Evolutionary conservation across 2,797 vertebrate genomes (phyloP).

Genomic region (Acridotheres tristis): DNA sequence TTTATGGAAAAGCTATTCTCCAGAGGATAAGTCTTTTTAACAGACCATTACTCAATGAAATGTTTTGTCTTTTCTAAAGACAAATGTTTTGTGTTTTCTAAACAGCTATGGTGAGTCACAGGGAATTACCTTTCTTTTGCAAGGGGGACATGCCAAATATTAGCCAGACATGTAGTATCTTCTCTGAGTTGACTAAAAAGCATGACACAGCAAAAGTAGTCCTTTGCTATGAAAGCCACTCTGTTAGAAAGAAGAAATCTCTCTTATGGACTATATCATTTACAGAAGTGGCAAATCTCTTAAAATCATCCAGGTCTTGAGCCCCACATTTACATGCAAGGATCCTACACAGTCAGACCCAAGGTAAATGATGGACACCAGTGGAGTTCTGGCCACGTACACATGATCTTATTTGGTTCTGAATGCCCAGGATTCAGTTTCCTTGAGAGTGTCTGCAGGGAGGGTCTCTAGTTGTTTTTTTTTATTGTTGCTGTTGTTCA

Average conservation of each 20-base stretch:
- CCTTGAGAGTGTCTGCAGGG: slow-evolving; percentile 10
- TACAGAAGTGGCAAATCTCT: slow-evolving; percentile 48
- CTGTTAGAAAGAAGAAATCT: slow-evolving; percentile 2
- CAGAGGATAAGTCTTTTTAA: not conserved
- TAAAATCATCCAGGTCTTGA: slow-evolving; percentile 33
- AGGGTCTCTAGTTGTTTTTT: not conserved
- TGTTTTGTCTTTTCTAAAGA: not conserved
- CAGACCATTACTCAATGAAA: not conserved
- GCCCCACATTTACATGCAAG: not conserved
- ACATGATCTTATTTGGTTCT: not conserved
- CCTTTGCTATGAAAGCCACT: not conserved
- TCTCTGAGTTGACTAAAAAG: slow-evolving; percentile 56
- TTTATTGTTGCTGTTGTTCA: not conserved
- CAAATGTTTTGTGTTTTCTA: not conserved
- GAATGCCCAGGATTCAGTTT: slow-evolving; percentile 26
- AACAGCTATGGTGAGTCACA: slow-evolving; percentile 29
- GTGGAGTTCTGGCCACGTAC: not conserved
- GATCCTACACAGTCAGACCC: not conserved
- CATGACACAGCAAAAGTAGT: slow-evolving; percentile 32
- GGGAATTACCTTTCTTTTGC: slow-evolving; percentile 47
- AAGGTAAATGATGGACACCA: not conserved
- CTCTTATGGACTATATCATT: slow-evolving; percentile 14
- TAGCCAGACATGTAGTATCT: slow-evolving; percentile 31
- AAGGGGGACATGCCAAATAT: slow-evolving; percentile 37
- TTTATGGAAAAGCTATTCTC: not conserved